Percentiles rank a stretch among this genome's conserved stretches.
Evolutionary conservation across 1,140 invertebrate species (phyloP).

Genomic region (Sycophaga agraensis): DNA sequence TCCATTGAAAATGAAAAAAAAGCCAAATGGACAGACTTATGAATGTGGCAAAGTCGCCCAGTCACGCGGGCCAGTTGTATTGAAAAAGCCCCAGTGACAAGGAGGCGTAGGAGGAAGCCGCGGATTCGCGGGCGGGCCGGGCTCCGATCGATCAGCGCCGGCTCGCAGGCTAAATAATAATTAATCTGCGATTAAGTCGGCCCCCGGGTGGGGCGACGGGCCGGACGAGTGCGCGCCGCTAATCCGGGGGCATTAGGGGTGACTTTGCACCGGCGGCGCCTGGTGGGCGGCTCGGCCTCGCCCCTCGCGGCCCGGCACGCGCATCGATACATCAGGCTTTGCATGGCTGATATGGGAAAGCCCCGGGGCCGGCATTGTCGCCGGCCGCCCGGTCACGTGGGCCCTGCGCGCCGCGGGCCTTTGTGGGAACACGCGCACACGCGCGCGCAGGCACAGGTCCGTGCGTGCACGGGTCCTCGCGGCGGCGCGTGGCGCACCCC

Average conservation of each 20-base stretch:
- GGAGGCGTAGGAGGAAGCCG: not conserved
- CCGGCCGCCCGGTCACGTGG: no score
- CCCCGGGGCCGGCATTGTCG: no score
- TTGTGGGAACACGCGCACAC: no score
- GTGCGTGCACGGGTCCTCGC: no score
- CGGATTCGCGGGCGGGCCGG: not conserved
- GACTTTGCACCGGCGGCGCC: constrained; percentile 37
- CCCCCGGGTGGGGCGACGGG: not conserved
- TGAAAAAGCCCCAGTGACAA: not conserved
- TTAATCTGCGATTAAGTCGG: constrained; percentile 23
- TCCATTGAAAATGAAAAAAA: no score
- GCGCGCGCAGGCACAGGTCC: no score
- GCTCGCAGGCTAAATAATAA: constrained; percentile 5
- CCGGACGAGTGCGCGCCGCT: not conserved
- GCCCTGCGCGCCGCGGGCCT: no score
- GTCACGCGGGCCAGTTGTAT: no score
- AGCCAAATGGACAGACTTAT: no score
- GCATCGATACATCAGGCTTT: constrained; percentile 59
- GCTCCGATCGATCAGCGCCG: constrained; percentile 8
- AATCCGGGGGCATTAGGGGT: constrained; percentile 35
- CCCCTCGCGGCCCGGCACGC: constrained; percentile 27
- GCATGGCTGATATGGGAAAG: constrained; percentile 58
- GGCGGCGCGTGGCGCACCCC: not conserved
- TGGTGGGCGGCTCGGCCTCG: constrained; percentile 44
- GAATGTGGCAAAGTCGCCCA: no score